phyloP scores from a whole-genome alignment of 2,113 vertebrate genomes.

The Chaetops frenatus region DNA sequence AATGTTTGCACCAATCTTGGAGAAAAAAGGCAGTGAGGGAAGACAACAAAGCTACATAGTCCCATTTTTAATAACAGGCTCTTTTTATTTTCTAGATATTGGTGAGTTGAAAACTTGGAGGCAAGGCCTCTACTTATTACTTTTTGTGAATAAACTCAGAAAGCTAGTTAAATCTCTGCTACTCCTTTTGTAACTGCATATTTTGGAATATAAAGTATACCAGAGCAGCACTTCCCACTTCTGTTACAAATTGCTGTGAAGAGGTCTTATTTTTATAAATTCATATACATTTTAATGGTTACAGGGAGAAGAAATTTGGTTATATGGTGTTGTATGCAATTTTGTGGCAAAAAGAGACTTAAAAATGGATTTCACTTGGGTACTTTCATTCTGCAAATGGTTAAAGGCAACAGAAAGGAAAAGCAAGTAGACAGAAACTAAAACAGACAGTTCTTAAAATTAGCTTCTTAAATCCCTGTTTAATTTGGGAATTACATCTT shows the following conservation, averaged over 20 bases:
- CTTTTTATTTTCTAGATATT: background rate
- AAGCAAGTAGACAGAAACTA: background rate
- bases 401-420: background rate
- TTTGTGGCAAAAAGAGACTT: background rate
- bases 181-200: background rate
- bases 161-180: background rate
- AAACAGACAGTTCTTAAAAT: background rate
- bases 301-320: background rate
- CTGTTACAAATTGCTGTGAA: background rate
- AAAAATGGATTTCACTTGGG: background rate
- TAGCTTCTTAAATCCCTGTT: background rate
- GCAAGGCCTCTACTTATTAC: accelerated
- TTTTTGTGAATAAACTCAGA: background rate
- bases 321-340: background rate
- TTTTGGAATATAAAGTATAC: background rate
- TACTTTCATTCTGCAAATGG: background rate
- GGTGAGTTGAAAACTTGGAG: background rate
- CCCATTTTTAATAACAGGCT: background rate
- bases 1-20: background rate
- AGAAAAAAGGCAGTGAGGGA: background rate
- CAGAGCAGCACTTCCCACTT: background rate
- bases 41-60: background rate
- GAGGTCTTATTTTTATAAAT: background rate
- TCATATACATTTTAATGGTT: background rate
- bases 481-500: background rate